Evolutionary conservation across 2,113 vertebrate species (phyloP), one percentile per base, ranked within the genome.

Genomic region (Pelodiscus sinensis): DNA sequence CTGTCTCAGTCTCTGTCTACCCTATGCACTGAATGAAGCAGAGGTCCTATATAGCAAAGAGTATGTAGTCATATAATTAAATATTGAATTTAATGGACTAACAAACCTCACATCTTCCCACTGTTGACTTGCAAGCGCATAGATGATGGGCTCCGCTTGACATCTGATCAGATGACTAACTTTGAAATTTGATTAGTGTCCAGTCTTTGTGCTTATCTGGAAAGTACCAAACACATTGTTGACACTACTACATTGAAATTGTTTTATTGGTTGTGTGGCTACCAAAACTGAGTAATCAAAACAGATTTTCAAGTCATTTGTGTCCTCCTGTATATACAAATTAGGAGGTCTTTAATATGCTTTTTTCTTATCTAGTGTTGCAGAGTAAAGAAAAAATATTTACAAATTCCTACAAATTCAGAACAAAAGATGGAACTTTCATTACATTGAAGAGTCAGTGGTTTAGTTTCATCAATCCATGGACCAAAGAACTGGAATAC

Each of bases 401-500:
- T 89, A 99, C 99, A 86, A 98, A 99, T 96, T 98, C 97, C 97
- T 99, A 99, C 94, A 99, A 99, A 96, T 99, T 99, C 95, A 99
- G 98, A 98, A 98, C 98, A 25, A 99, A 99, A 97, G 97, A 98
- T 31, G 98, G 99, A 54, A 99, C 98, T 82, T 99, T 99, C 58
- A 97, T 99, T 95, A 99, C 98, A 60, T 97, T 99, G 84, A 98
- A 98, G 97, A 99, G 99, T 97, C 98, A 98, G 96, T 99, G 99
- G 99, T 99, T 99, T 98, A 99, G 99, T 98, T 99, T 99, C 98
- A 98, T 99, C 93, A 99, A 99, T 96, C 99, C 99, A 2, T 99
- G 99, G 99, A 99, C 99, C 98, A 99, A 99, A 98, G 99, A 99
- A 96, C 97, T 99, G 93, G 99, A 99, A 95, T 99, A 99, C 96